Evolutionary conservation across 2,113 vertebrate genomes (phyloP), one percentile per base, ranked within the genome.

Genomic region (Gracilinanus agilis): DNA sequence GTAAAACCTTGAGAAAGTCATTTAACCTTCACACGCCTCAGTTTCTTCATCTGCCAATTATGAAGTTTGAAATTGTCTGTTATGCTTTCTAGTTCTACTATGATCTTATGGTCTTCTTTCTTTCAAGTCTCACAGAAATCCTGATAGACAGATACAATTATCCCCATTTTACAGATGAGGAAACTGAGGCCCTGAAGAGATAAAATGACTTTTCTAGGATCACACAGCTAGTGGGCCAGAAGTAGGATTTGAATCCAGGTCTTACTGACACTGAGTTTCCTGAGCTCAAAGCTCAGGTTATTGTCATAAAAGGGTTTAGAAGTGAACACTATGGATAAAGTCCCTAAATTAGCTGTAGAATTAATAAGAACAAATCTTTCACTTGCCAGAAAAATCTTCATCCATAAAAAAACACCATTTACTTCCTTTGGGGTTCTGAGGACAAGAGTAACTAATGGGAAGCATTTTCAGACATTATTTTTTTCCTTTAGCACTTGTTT

Each of bases 381-480:
- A 96, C 54, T 89, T 91, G 25, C 34, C 6, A 75, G 27, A 90
- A 90, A n/a, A 94, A 88, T 16, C 2, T 0, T 34, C 90, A 1
- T 49, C 44, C 91, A 9, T 27, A 44, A 54, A 90, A 58, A 95
- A 91, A n/a, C 25, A 93, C 54, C 34, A 75, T 91, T 93, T 95
- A 24, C 40, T 90, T 16, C 24, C 53, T 21, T 0, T 54, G 13
- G 21, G 5, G 16, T 83, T 16, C 67, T 83, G n/a, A 23, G 67
- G 40, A 40, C 19, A 83, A 83, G 67, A 83, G 34, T 83, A 25
- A 83, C 67, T 21, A 10, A 8, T 40, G 34, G 16, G 12, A 34
- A 83, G 67, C 19, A 83, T 83, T 83, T 83, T 83, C 67, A 83
- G 19, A 40, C 16, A 40, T 40, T 56, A 56, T 56, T 83, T 40